Conservation (phyloP, 1,140 invertebrate species). For the Paracyclopina nana region DNA sequence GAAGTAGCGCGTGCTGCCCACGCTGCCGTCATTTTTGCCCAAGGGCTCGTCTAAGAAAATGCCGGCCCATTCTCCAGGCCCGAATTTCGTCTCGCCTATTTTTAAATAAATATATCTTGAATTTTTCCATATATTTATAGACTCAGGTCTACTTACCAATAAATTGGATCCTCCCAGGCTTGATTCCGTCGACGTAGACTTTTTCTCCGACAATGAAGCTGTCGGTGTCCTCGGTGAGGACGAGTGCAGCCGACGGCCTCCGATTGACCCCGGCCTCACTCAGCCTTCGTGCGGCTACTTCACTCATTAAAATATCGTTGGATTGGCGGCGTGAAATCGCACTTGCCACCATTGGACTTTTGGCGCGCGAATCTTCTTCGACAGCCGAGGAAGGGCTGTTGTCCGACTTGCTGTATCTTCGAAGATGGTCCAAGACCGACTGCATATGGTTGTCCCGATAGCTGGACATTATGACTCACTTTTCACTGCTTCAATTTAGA, state of each 20-base stretch:
- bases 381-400: no score
- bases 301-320: neutral
- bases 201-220: conserved; percentile 86
- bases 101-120: no score
- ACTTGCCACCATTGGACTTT: no score
- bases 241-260: conserved; percentile 20
- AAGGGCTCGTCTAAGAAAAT: conserved; percentile 81
- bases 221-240: conserved; percentile 71
- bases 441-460: no score
- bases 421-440: no score
- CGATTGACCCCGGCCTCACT: conserved; percentile 16
- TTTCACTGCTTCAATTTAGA: no score
- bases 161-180: conserved; percentile 81
- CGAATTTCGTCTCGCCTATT: conserved; percentile 96
- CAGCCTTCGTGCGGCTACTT: conserved; percentile 3
- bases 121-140: no score
- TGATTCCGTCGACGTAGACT: conserved; percentile 87
- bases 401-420: no score
- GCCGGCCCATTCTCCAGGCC: conserved; percentile 86
- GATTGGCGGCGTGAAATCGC: no score
- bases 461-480: no score
- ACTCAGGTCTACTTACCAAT: no score
- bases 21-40: conserved; percentile 41
- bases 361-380: no score
- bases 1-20: conserved; percentile 29